Evolutionary conservation across 2,888 invertebrate species (phyloP), one percentile per base, ranked within the genome.

Genomic region (Cyclophora albipunctata): DNA sequence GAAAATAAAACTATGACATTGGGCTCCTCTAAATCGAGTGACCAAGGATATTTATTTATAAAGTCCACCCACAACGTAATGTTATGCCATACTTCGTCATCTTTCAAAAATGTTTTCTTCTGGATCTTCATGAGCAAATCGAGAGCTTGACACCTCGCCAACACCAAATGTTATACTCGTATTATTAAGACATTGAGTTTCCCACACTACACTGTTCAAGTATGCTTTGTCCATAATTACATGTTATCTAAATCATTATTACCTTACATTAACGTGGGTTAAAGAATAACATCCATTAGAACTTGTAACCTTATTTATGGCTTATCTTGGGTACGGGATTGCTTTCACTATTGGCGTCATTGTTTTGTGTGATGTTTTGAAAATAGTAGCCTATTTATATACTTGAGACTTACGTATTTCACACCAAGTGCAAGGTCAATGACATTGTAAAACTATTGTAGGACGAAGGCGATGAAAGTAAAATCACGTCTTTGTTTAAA

Each of bases 21-120:
- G 86, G 79, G 78, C 63, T 66, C 55, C 62, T 75, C 77, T 76
- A 76, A 79, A 78, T 78, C 63, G 63, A 67, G 69, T 69, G 57
- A 59, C 58, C 63, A 74, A 80, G 78, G 80, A 78, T 75, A 73
- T 77, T 72, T 85, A 85, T 84, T 82, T 84, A 82, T 84, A 84
- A 73, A 73, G 77, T 73, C 64, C 80, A 73, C 80, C 76, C 74
- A 80, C 81, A 64, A 60, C 66, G 64, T 66, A 59, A 53, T 55
- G 60, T 63, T 67, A 62, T 63, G 70, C 68, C 63, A 66, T 69
- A 61, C 64, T 65, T 64, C 74, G 74, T 79, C 78, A 77, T 67
- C 65, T 56, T 63, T 56, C 59, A 75, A 67, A 77, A 80, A 80
- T 80, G 74, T 81, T 78, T 79, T 81, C 79, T 82, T 80, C 73